Percentiles rank a stretch among this genome's conserved stretches.
phyloP scores from a whole-genome alignment of 2,888 invertebrate species.

The Tipula unca region DNA sequence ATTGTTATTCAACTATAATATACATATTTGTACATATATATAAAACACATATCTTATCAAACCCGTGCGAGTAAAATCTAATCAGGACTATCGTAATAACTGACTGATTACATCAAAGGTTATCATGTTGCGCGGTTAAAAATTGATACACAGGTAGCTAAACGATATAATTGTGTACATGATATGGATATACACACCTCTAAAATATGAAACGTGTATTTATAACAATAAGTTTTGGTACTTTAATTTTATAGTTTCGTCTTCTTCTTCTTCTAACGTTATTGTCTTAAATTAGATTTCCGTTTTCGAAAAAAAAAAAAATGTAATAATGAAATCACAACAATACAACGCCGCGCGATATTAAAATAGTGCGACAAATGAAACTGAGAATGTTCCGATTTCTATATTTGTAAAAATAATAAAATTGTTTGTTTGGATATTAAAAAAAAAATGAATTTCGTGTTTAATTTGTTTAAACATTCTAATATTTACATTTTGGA shows the following conservation, averaged over 20 bases:
- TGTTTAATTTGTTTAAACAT: conserved; percentile 14
- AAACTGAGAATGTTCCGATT: conserved; percentile 17
- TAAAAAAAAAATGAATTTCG: neutral
- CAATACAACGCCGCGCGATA: neutral
- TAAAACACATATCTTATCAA: neutral
- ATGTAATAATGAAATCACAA: neutral
- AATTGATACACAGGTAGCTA: neutral
- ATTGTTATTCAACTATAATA: neutral
- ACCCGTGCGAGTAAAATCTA: neutral
- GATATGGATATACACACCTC: neutral
- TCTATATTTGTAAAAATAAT: neutral
- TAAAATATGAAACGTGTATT: neutral
- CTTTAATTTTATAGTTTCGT: neutral
- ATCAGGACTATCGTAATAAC: neutral
- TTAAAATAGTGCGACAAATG: conserved; percentile 15
- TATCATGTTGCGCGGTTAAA: neutral
- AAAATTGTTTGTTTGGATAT: neutral
- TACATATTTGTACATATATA: too few species aligned
- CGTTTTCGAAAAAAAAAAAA: neutral
- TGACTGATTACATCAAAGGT: neutral
- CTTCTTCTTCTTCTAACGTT: neutral
- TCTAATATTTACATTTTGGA: neutral
- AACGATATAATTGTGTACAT: neutral
- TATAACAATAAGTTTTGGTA: neutral
- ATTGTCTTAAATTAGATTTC: neutral